Evolutionary conservation across 2,113 vertebrate genomes (phyloP).

Genomic region (Laticauda colubrina): DNA sequence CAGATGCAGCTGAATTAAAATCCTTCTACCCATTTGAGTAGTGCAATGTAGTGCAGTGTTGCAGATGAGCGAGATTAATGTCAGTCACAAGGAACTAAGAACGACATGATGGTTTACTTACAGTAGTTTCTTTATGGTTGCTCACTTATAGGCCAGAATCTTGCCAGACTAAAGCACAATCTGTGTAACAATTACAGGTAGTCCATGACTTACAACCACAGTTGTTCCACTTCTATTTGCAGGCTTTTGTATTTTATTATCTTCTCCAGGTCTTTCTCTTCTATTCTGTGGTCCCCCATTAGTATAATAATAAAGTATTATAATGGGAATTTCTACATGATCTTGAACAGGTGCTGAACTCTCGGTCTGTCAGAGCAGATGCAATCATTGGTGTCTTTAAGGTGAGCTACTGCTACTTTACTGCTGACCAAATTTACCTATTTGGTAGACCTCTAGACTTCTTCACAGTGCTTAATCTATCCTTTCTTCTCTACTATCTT

Average conservation of each 20-base stretch:
- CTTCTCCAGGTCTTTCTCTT: background rate
- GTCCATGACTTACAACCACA: no score
- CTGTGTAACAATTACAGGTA: no score
- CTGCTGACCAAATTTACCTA: background rate
- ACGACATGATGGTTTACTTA: no score
- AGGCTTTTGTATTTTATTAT: background rate
- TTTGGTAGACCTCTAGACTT: background rate
- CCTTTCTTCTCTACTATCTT: background rate
- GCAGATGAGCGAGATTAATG: no score
- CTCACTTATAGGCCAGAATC: no score
- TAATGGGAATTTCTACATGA: background rate
- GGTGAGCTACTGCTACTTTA: slow-evolving; percentile 39
- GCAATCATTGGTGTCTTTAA: slow-evolving; percentile 66
- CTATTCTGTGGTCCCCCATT: background rate
- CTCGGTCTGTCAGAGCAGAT: slow-evolving; percentile 36
- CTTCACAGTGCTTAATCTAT: background rate
- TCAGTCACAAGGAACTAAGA: no score
- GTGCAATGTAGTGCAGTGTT: no score
- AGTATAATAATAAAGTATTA: background rate
- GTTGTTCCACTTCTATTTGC: background rate
- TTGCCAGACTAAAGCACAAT: no score
- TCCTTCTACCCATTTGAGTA: background rate
- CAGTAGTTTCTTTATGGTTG: no score
- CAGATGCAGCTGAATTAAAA: no score
- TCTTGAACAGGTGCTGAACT: slow-evolving; percentile 59